Base-by-base conservation (phyloP, 2,797 vertebrate species). In the Acestrorhynchus altus region DNA sequence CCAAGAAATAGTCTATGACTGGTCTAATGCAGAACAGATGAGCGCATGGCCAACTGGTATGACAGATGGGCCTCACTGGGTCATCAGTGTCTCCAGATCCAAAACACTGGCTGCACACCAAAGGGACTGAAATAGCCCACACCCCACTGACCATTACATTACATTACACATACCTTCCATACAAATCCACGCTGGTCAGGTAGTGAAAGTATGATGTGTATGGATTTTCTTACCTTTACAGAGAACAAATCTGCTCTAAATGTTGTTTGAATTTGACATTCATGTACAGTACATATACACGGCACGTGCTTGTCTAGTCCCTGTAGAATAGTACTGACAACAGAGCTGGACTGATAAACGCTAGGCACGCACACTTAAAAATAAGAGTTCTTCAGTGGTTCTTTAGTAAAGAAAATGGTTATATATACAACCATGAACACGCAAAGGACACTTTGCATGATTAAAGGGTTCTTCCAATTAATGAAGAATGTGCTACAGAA, bases 21-120 rank as follows among this genome's bases (percentile, higher is more conserved):
- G 22, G 12, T 8, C 52, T 54, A 3, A 44, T 18, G 22, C 47
- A 44, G 54, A 15, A 74, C 49, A 46, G 49, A 16, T 16, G 59
- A 78, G 49, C 59, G 61, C 59, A 80, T 68, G 71, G 80, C 66
- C 81, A 80, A 65, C 81, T 82, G 78, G 24, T 24, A 28, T 35
- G 56, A 82, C 80, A 86, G 83, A 83, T 84, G 79, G 85, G 64
- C 28, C 83, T 73, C 83, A 57, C 64, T 69, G 51, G 85, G 77
- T 74, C 64, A 80, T 65, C 68, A 66, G 47, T 28, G 77, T 63
- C 42, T 49, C 31, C 51, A 73, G 24, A 71, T 64, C 72, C 72
- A 73, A 78, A 68, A 72, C 54, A 73, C 47, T 44, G 72, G 61
- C 72, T 64, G 70, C 77, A 59, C 63, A 49, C 56, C 66, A 54